Conservation (phyloP, 2,888 invertebrate genomes). For the Campaea margaritaria region DNA sequence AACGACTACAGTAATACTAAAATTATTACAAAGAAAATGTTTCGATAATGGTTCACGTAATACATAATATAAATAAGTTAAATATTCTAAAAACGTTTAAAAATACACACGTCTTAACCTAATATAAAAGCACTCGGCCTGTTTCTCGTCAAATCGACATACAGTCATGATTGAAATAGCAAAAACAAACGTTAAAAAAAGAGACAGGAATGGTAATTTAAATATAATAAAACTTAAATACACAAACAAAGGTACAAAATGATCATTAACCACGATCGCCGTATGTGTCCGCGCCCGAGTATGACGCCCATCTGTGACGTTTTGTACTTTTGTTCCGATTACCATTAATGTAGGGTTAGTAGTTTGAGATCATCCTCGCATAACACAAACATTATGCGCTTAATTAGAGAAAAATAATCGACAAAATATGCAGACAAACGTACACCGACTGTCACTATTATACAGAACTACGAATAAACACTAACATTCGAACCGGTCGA, state of each 20-base stretch:
- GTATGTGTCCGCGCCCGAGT: slow-evolving; percentile 45
- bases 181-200: slow-evolving; percentile 70
- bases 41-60: slow-evolving; percentile 82
- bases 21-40: slow-evolving; percentile 84
- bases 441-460: slow-evolving; percentile 55
- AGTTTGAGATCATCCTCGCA: slow-evolving; percentile 84
- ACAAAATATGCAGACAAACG: slow-evolving; percentile 82
- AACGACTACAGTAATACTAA: slow-evolving; percentile 81
- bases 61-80: slow-evolving; percentile 85
- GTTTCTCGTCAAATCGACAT: slow-evolving; percentile 64
- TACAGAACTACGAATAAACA: slow-evolving; percentile 70
- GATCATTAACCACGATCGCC: slow-evolving; percentile 70
- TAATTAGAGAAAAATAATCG: slow-evolving; percentile 75
- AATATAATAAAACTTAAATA: slow-evolving; percentile 71
- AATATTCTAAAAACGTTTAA: slow-evolving; percentile 83
- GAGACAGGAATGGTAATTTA: slow-evolving; percentile 75
- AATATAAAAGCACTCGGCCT: slow-evolving; percentile 81
- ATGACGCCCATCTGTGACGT: slow-evolving; percentile 47
- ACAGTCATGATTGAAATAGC: slow-evolving; percentile 60
- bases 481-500: slow-evolving; percentile 61
- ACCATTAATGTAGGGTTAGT: slow-evolving; percentile 78
- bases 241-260: slow-evolving; percentile 82
- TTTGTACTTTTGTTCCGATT: slow-evolving; percentile 83
- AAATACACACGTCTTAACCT: slow-evolving; percentile 85
- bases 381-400: slow-evolving; percentile 72